A percentile compares a stretch with the other conserved stretches of the same genome.
phyloP scores from a whole-genome alignment of 1,140 invertebrate species.

The Halictus rubicundus region DNA sequence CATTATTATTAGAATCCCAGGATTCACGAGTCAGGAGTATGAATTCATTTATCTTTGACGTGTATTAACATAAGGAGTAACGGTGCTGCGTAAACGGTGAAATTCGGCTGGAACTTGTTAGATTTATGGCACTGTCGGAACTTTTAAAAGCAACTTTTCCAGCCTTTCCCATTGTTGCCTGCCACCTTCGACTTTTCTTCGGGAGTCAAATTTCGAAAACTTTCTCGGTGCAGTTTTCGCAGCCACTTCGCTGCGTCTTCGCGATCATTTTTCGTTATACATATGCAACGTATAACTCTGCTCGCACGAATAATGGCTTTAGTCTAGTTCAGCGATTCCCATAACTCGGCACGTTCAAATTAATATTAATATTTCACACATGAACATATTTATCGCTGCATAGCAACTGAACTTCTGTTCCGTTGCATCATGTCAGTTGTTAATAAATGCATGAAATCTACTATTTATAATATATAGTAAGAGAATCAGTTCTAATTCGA shows the following conservation, averaged over 20 bases:
- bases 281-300: no score
- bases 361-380: no score
- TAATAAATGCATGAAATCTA: no score
- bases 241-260: background rate
- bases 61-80: slow-evolving; percentile 11
- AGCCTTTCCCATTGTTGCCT: slow-evolving; percentile 28
- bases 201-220: slow-evolving; percentile 23
- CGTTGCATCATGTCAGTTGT: no score
- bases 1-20: slow-evolving; percentile 12
- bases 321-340: no score
- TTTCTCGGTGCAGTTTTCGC: slow-evolving; percentile 7
- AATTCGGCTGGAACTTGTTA: background rate
- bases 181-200: slow-evolving; percentile 21
- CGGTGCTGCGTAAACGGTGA: background rate
- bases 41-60: slow-evolving; percentile 1
- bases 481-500: no score
- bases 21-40: background rate
- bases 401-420: no score
- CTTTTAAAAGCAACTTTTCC: slow-evolving; percentile 22
- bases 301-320: no score
- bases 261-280: background rate
- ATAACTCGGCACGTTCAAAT: no score
- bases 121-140: slow-evolving; percentile 28
- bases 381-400: no score
- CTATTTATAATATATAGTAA: no score